phyloP scores from a whole-genome alignment of 2,888 invertebrate genomes.

The Malthinus seriepunctatus region DNA sequence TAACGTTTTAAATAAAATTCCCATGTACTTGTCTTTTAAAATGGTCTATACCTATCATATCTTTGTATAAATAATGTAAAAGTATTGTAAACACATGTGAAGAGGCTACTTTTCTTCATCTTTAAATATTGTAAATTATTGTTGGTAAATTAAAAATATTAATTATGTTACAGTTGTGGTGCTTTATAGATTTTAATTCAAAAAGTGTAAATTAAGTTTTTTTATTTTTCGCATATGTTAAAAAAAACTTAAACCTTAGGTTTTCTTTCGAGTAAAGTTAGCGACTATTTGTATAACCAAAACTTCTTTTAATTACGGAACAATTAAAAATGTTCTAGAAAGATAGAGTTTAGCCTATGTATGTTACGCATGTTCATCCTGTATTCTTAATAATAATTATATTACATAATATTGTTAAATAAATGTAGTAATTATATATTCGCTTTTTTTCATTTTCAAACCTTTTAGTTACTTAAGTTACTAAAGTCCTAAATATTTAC shows the following conservation, averaged over 20 bases:
- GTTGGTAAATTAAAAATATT: constrained; percentile 1
- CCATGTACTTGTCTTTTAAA: constrained; percentile 14
- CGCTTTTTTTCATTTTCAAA: constrained; percentile 12
- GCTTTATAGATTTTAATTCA: constrained; percentile 12
- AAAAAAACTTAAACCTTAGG: constrained; percentile 1
- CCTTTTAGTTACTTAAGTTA: not conserved
- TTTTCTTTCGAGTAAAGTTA: constrained; percentile 3
- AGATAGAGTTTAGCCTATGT: constrained; percentile 49
- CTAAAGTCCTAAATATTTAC: too few species aligned
- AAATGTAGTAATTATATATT: constrained; percentile 54
- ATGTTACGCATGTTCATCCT: constrained; percentile 54
- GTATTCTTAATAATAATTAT: constrained; percentile 55
- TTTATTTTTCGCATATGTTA: not conserved
- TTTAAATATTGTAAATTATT: constrained; percentile 4
- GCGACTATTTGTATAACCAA: not conserved
- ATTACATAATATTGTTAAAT: constrained; percentile 54
- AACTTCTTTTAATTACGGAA: constrained; percentile 12
- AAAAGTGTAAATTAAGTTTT: not conserved
- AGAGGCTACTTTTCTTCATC: constrained; percentile 9
- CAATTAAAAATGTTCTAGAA: constrained; percentile 44
- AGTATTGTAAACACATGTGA: constrained; percentile 16
- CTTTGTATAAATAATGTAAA: constrained; percentile 22
- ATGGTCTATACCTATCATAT: constrained; percentile 25
- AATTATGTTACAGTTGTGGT: constrained; percentile 3
- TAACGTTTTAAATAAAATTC: constrained; percentile 2